Evolutionary conservation across 2,797 vertebrate genomes (phyloP).

Genomic region (Pteropus rufus): DNA sequence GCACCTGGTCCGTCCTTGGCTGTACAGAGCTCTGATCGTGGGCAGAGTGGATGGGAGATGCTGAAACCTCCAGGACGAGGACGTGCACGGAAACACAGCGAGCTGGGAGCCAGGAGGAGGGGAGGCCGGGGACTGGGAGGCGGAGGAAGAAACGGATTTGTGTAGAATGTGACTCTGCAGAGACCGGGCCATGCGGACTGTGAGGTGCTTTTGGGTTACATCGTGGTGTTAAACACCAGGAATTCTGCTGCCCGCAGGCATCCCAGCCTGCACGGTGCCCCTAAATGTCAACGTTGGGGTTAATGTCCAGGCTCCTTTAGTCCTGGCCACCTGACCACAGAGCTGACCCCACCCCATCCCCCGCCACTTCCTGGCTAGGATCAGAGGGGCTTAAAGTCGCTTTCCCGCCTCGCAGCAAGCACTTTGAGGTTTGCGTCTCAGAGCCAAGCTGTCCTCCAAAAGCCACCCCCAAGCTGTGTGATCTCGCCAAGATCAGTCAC

Average conservation of each 20-base stretch:
- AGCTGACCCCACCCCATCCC: accelerated
- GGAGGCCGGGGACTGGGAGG: accelerated
- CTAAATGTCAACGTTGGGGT: background rate
- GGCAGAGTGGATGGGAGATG: background rate
- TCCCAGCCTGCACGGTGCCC: background rate
- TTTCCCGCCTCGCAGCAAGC: accelerated
- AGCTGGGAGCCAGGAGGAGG: accelerated
- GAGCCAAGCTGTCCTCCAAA: background rate
- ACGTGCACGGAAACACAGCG: accelerated
- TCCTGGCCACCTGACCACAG: background rate
- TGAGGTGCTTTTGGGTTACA: accelerated
- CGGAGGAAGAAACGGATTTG: accelerated
- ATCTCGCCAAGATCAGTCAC: background rate
- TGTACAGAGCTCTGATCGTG: accelerated
- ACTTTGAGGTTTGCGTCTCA: background rate
- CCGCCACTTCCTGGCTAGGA: accelerated
- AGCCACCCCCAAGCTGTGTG: background rate
- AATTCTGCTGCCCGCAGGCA: background rate
- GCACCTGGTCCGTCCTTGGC: background rate
- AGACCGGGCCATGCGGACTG: accelerated
- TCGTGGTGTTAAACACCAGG: background rate
- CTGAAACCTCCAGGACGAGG: background rate
- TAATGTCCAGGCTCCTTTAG: accelerated
- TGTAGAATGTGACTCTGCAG: accelerated
- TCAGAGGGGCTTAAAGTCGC: accelerated